Conservation (phyloP, 2,888 invertebrate species). For the Hydraecia micacea region DNA sequence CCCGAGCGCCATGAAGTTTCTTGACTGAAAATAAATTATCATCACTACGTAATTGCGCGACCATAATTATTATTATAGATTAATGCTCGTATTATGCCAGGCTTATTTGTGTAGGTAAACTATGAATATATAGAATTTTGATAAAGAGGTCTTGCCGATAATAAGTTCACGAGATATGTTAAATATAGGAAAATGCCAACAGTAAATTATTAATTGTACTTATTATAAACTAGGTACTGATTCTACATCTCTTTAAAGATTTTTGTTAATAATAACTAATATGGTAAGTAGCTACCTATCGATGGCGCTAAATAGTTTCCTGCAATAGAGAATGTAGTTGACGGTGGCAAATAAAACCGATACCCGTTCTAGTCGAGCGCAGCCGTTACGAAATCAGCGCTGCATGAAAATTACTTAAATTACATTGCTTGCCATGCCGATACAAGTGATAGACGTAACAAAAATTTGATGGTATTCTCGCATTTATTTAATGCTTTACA, state of each 20-base stretch:
- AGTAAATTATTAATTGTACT: constrained; percentile 64
- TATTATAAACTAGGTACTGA: constrained; percentile 47
- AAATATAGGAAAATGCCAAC: constrained; percentile 85
- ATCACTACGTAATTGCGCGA: constrained; percentile 75
- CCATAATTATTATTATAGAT: constrained; percentile 69
- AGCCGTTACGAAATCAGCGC: constrained; percentile 90
- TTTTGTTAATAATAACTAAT: constrained; percentile 16
- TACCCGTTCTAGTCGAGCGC: constrained; percentile 89
- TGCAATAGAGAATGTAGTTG: constrained; percentile 79
- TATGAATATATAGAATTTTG: constrained; percentile 76
- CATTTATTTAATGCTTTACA: constrained; percentile 40
- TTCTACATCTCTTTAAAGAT: constrained; percentile 35
- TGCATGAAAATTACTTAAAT: constrained; percentile 85
- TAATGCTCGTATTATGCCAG: constrained; percentile 73
- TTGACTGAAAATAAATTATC: constrained; percentile 79
- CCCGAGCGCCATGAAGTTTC: constrained; percentile 79
- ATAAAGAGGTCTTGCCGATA: constrained; percentile 88
- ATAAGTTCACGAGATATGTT: constrained; percentile 86
- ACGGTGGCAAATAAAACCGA: constrained; percentile 84
- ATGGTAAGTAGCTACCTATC: constrained; percentile 14
- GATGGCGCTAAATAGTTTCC: constrained; percentile 55
- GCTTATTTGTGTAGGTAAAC: constrained; percentile 79
- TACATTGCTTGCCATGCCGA: constrained; percentile 71
- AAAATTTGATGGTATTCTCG: constrained; percentile 57
- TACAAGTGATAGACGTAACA: constrained; percentile 61